Evolutionary conservation across 2,797 vertebrate genomes (phyloP).

Genomic region (Falco rusticolus): DNA sequence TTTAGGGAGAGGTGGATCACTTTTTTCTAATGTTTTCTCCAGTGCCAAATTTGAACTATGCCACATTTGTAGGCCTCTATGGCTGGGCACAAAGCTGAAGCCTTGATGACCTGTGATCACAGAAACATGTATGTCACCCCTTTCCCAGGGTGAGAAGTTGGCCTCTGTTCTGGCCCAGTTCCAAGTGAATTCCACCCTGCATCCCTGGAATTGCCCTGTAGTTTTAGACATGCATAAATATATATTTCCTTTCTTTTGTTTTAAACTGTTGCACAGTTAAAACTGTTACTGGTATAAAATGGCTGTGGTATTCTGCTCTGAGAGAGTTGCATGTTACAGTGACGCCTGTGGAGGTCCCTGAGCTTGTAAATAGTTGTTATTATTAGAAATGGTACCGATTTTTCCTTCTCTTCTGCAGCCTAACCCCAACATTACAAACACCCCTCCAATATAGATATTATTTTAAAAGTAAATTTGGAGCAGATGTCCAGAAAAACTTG

Average conservation of each 20-base stretch:
- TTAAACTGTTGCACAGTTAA: not conserved
- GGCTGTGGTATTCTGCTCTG: not conserved
- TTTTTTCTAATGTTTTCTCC: not conserved
- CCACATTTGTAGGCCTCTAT: not conserved
- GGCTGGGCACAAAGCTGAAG: not conserved
- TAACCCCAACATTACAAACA: conserved; percentile 17
- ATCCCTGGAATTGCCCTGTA: not conserved
- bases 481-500: conserved; percentile 73
- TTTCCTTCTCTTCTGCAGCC: conserved; percentile 6
- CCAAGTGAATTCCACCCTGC: not conserved
- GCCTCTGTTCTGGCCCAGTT: not conserved
- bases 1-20: not conserved
- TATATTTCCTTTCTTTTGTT: not conserved
- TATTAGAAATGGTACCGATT: conserved; percentile 40
- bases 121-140: not conserved
- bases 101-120: not conserved
- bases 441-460: conserved; percentile 9
- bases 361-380: conserved; percentile 21
- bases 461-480: conserved; percentile 73
- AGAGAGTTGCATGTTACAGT: not conserved
- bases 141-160: not conserved
- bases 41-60: not conserved
- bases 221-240: not conserved
- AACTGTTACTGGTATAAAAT: not conserved
- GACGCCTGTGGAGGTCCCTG: not conserved